Evolutionary conservation across 2,888 invertebrate genomes (phyloP).

Genomic region (Cerastis rubricosa): DNA sequence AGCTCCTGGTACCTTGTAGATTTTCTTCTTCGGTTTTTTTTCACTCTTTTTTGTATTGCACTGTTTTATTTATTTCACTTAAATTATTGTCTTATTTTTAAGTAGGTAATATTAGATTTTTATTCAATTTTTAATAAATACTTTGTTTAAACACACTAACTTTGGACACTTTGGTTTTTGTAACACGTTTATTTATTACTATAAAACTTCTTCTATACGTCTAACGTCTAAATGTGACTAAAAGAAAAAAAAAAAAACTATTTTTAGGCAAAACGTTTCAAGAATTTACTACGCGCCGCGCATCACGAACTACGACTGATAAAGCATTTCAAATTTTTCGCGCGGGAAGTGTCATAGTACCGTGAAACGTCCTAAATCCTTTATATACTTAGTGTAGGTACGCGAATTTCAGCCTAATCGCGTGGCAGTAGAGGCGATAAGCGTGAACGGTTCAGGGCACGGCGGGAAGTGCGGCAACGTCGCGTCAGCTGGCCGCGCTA

Average conservation of each 20-base stretch:
- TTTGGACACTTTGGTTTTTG: constrained; percentile 82
- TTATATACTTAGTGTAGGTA: constrained; percentile 83
- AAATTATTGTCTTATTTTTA: constrained; percentile 3
- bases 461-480: constrained; percentile 85
- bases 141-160: constrained; percentile 62
- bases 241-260: constrained; percentile 48
- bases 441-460: constrained; percentile 79
- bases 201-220: constrained; percentile 50
- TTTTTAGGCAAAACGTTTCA: constrained; percentile 46
- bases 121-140: constrained; percentile 47
- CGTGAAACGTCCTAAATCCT: constrained; percentile 86
- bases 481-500: constrained; percentile 90
- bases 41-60: constrained; percentile 2
- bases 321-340: constrained; percentile 90
- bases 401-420: constrained; percentile 75
- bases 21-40: constrained; percentile 23
- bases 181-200: constrained; percentile 46
- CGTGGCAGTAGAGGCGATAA: constrained; percentile 85
- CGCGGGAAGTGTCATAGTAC: constrained; percentile 86
- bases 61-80: constrained; percentile 25
- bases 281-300: constrained; percentile 74
- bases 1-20: constrained; percentile 69
- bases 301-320: constrained; percentile 84
- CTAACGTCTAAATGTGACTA: constrained; percentile 42
- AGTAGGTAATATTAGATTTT: constrained; percentile 27